Base-by-base conservation (phyloP, 2,888 invertebrate species). In the Caenorhabditis sp. region DNA sequence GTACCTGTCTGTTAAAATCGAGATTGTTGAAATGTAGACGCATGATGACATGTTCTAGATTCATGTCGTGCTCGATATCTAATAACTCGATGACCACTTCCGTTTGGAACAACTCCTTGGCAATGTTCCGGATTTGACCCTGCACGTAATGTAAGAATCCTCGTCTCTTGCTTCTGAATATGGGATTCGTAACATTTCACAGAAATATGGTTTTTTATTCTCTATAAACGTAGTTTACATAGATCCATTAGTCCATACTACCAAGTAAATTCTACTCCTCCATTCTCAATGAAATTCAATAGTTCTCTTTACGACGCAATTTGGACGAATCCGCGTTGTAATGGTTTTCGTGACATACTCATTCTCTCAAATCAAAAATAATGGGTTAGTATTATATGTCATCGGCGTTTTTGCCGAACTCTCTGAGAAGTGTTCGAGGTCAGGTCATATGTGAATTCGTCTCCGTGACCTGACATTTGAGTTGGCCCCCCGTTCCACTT, bases 141-240 rank as follows among this genome's bases (percentile, higher is more conserved):
- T 97, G 97, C 7, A 97, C 97, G 92, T 98, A 98, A 93, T 96
- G 96, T 6, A 97, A 95, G 92, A 97, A 98, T 0, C 98, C 98
- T 85, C 96, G 94, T 85, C 98, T 94, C 93, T 96, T 97, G 88
- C 96, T 97, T 72, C 93, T 90, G 93, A 38, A 59, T 4, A 26
- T n/a, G 6, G n/a, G 19, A 47, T 2, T 44, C 16, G 2, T 2
- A 26, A 47, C 7, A 19, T 0, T 47, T 19, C 19, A 19, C 47
- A 19, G 47, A 2, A 38, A 38, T 38, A 38, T 10, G 12, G n/a
- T n/a, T n/a, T n/a, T n/a, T n/a, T n/a, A n/a, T n/a, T n/a, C n/a
- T 38, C 38, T 38, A 10, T 12, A 7, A 38, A 47, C 47, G 19
- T 19, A 10, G 47, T 47, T 47, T 19, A n/a, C 47, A 47, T 47